Percentiles rank a stretch among this genome's conserved stretches.
Conservation (phyloP, 2,113 vertebrate genomes). For the Sprattus sprattus region DNA sequence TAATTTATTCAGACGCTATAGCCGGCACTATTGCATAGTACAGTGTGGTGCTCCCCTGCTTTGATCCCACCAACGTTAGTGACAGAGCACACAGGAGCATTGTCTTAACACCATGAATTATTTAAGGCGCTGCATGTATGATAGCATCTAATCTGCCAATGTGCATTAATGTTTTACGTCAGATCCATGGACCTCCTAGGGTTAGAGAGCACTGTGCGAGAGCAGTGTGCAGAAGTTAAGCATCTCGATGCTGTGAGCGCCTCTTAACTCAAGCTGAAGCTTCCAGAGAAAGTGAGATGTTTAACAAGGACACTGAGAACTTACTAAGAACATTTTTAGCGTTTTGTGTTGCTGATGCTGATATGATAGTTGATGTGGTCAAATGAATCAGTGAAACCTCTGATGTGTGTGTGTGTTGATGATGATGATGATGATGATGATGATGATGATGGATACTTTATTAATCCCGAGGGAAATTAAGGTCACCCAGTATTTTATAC, state of each 20-base stretch:
- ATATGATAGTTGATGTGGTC: background rate
- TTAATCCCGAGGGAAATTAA: no score
- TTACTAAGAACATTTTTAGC: background rate
- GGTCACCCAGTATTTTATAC: no score
- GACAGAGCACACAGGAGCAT: slow-evolving; percentile 3
- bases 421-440: no score
- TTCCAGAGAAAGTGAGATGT: background rate
- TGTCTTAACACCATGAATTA: slow-evolving; percentile 15
- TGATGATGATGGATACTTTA: no score
- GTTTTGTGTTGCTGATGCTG: background rate
- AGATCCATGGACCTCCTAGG: background rate
- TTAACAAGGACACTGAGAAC: background rate
- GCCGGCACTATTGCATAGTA: background rate
- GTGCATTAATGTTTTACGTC: slow-evolving; percentile 15
- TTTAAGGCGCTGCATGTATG: background rate
- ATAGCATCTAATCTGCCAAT: slow-evolving; percentile 17
- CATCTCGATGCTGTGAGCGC: background rate
- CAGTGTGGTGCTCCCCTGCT: background rate
- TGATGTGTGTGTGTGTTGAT: background rate
- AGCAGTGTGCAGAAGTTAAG: background rate
- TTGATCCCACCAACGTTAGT: background rate
- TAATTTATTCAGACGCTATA: background rate
- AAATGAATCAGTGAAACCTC: background rate
- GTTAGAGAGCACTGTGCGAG: background rate
- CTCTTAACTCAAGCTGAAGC: background rate